Base-by-base conservation (phyloP, 2,888 invertebrate species). In the Spialia ferax region DNA sequence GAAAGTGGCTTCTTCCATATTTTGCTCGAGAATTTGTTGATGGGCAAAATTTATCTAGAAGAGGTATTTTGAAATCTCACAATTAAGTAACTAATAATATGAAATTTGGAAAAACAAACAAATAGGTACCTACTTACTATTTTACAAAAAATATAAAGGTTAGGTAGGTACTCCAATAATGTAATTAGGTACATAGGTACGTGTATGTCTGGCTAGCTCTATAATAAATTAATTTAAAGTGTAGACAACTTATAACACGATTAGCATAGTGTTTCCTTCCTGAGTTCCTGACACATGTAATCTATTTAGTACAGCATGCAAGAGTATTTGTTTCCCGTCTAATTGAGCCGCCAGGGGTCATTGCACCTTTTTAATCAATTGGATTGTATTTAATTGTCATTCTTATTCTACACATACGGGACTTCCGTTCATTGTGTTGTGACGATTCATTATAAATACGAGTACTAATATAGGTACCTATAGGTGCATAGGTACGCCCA, bases 401-500 rank as follows among this genome's bases (percentile, higher is more conserved):
- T 74, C 74, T 75, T 71, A 72, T 71, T 70, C 69, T 68, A 69
- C 71, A 74, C 69, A 70, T 71, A 72, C 64, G 69, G 67, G 71
- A 73, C 76, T 74, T 77, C 77, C 77, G 77, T 70, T 71, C 70
- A 73, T 77, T 77, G 77, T 75, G 70, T 76, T 77, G 77, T 76
- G 70, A 29, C 62, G 29, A 66, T 20, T 18, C 50, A 23, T 22
- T 57, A 13, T 38, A 38, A 11, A 11, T 50, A 45, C 8, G n/a
- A n/a, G n/a, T n/a, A n/a, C n/a, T n/a, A n/a, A n/a, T n/a, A n/a
- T n/a, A n/a, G n/a, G n/a, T n/a, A n/a, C n/a, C n/a, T n/a, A n/a
- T n/a, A n/a, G n/a, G n/a, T n/a, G n/a, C n/a, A n/a, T n/a, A n/a
- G n/a, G n/a, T n/a, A n/a, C n/a, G n/a, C n/a, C n/a, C n/a, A n/a